Evolutionary conservation across 2,888 invertebrate genomes (phyloP), one percentile per base, ranked within the genome.

Genomic region (Cabera pusaria): DNA sequence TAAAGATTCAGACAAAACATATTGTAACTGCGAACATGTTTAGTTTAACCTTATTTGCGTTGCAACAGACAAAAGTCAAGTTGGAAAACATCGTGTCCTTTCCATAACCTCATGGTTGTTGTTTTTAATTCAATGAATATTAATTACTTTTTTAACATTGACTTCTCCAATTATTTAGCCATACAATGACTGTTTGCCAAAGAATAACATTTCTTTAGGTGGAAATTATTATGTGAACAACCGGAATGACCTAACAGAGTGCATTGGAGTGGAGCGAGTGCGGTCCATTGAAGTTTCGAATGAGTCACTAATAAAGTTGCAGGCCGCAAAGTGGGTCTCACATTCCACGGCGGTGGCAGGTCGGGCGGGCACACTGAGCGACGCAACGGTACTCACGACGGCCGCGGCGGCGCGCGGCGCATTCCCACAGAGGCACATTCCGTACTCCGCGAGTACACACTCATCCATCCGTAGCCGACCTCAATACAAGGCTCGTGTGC

Each of bases 311-410:
- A 58, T 58, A 69, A 70, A 69, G 66, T 70, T 67, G 70, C 68
- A 66, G 61, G 65, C 70, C 73, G 69, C 79, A 85, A n/a, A 86
- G 80, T 85, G 76, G 82, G 86, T 70, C 83, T 82, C 77, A 78
- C 86, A 87, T 86, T 85, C 88, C 86, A 64, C 59, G 63, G 59
- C 54, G 68, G 64, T 59, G 63, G 59, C 54, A 68, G 63, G 65
- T 17, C 20, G 61, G 56, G 68, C 35, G 24, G 39, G 21, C 64
- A 63, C 69, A 66, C 66, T 68, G 72, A 61, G 69, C 69, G 72
- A 63, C 72, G 58, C 81, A 88, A 87, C 88, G 88, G 88, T 87
- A 88, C 86, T 84, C 72, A n/a, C n/a, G n/a, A n/a, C n/a, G n/a
- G n/a, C n/a, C n/a, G n/a, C n/a, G n/a, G n/a, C n/a, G n/a, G n/a